Conservation (phyloP, 2,113 vertebrate species). For the Hemibagrus wyckioides region DNA sequence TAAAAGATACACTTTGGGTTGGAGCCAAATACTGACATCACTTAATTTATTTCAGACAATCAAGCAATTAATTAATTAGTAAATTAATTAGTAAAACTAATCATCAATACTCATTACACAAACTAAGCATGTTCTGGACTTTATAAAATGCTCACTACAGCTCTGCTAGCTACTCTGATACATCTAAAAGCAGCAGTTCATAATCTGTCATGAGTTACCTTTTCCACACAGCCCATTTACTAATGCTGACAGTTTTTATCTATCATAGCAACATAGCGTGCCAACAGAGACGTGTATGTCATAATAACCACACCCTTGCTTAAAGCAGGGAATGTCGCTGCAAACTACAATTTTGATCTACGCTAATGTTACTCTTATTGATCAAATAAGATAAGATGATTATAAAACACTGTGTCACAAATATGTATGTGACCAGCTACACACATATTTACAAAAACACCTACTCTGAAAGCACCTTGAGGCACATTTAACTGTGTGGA, state of each 20-base stretch:
- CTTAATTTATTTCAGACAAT: not conserved
- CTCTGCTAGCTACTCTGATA: not conserved
- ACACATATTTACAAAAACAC: not conserved
- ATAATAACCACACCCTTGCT: not conserved
- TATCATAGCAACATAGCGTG: not conserved
- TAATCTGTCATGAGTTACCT: not conserved
- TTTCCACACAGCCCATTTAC: not conserved
- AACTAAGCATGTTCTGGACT: not conserved
- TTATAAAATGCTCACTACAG: not conserved
- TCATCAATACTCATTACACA: not conserved
- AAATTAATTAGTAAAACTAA: not conserved
- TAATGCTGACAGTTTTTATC: not conserved
- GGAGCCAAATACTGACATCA: not conserved
- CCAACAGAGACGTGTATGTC: not conserved
- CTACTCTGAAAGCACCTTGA: not conserved
- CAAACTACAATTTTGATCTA: no score
- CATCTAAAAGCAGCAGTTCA: not conserved
- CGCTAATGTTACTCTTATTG: not conserved
- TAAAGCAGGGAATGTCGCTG: not conserved
- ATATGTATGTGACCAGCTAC: slow-evolving; percentile 2
- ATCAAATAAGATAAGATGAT: not conserved
- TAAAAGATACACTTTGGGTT: not conserved
- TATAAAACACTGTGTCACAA: no score
- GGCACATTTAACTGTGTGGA: not conserved
- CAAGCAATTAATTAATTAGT: not conserved